Evolutionary conservation across 2,797 vertebrate species (phyloP).

Genomic region (Gastrophryne carolinensis): DNA sequence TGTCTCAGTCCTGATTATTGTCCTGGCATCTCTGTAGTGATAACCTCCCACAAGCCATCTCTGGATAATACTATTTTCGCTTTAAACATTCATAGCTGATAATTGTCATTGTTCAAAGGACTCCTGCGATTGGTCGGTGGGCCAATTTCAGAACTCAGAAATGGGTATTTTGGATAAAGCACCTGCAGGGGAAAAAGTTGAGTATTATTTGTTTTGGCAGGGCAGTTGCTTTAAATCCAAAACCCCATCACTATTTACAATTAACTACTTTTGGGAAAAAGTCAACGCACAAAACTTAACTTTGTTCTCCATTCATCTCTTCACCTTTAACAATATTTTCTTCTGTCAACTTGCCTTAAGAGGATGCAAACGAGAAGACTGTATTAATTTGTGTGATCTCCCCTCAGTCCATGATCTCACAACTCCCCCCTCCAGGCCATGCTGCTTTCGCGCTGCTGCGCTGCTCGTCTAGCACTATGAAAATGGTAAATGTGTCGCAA

Average conservation of each 20-base stretch:
- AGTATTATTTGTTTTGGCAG: no score
- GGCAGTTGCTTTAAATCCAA: no score
- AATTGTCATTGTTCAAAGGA: no score
- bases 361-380: background rate
- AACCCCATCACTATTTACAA: background rate
- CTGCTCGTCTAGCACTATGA: background rate
- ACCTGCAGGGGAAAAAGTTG: no score
- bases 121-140: no score
- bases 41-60: no score
- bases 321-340: fast-evolving
- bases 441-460: background rate
- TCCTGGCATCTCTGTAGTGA: no score
- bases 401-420: conserved; percentile 29
- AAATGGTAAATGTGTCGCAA: background rate
- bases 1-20: no score
- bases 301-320: conserved; percentile 1
- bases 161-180: no score
- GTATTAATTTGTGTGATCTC: conserved; percentile 44
- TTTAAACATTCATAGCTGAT: no score
- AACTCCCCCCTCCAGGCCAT: conserved; percentile 34
- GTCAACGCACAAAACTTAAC: background rate
- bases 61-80: no score
- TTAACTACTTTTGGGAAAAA: background rate
- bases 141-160: no score
- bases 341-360: fast-evolving